A percentile compares a stretch with the other conserved stretches of the same genome.
Conservation (phyloP, 2,797 vertebrate species). For the Lagodon rhomboides region DNA sequence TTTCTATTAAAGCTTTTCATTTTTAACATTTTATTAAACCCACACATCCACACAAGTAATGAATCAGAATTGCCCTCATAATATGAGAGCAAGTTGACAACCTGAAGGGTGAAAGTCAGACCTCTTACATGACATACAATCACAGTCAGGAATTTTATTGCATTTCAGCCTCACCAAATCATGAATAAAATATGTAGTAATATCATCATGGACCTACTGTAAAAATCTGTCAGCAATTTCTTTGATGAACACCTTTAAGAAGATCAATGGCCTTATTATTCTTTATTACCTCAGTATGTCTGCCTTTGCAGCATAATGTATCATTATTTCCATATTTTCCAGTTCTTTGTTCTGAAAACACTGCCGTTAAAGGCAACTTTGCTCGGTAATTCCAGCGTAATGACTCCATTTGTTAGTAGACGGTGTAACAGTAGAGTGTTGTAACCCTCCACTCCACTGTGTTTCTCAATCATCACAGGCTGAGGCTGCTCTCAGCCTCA, state of each 20-base stretch:
- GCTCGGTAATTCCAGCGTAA: slow-evolving; percentile 22
- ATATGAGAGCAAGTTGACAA: neutral
- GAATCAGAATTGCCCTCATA: neutral
- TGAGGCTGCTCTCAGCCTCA: slow-evolving; percentile 2
- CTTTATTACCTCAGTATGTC: neutral
- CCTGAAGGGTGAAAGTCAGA: neutral
- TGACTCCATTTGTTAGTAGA: slow-evolving; percentile 20
- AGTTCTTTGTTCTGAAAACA: slow-evolving; percentile 14
- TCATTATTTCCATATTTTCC: slow-evolving; percentile 10
- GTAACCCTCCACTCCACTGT: slow-evolving; percentile 6
- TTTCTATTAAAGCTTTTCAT: neutral
- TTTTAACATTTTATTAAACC: neutral
- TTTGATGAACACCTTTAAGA: slow-evolving; percentile 9
- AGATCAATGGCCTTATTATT: neutral
- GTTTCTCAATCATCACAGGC: slow-evolving; percentile 16
- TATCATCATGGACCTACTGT: slow-evolving; percentile 11
- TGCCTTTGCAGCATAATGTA: neutral
- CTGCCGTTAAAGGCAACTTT: neutral
- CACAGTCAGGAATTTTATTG: slow-evolving; percentile 12
- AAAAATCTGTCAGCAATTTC: slow-evolving; percentile 19
- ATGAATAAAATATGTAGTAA: slow-evolving; percentile 37
- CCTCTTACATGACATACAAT: slow-evolving; percentile 9
- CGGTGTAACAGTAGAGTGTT: neutral
- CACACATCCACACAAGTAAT: neutral
- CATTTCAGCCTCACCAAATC: slow-evolving; percentile 27